A percentile compares a stretch with the other conserved stretches of the same genome.
phyloP scores from a whole-genome alignment of 1,140 invertebrate species.

The Luehdorfia chinensis region DNA sequence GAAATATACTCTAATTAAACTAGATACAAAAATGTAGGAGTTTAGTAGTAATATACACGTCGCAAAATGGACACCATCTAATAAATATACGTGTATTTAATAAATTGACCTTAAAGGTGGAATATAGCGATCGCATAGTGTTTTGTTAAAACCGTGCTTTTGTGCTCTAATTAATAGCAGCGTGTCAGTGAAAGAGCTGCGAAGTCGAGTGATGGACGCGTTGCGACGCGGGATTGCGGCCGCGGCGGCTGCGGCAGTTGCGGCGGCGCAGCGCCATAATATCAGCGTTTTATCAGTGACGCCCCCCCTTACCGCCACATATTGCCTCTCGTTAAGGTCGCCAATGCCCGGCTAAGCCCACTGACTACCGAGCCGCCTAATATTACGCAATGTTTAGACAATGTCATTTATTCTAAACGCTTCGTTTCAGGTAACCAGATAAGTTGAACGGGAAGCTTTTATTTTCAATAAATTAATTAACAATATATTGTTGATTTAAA shows the following conservation, averaged over 20 bases:
- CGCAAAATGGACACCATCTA: no score
- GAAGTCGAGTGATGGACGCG: slow-evolving; percentile 44
- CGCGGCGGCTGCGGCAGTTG: slow-evolving; percentile 28
- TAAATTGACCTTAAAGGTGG: no score
- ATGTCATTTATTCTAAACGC: slow-evolving; percentile 3
- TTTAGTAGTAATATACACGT: no score
- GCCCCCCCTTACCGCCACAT: slow-evolving; percentile 26
- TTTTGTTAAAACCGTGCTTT: slow-evolving; percentile 4
- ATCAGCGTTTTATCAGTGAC: slow-evolving; percentile 68
- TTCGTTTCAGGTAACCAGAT: slow-evolving; percentile 1
- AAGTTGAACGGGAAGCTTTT: no score
- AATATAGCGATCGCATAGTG: no score
- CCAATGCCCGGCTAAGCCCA: slow-evolving; percentile 13
- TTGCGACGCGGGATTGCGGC: slow-evolving; percentile 24
- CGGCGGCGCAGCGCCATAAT: slow-evolving; percentile 56
- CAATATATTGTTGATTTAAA: no score
- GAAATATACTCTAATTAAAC: no score
- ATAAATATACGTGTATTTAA: no score
- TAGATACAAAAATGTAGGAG: no score
- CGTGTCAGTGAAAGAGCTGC: slow-evolving; percentile 28
- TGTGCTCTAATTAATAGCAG: slow-evolving; percentile 34
- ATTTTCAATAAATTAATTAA: no score
- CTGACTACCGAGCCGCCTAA: neutral
- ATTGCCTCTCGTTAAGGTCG: slow-evolving; percentile 1
- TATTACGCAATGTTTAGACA: slow-evolving; percentile 11